A percentile compares a stretch with the other conserved stretches of the same genome.
phyloP scores from a whole-genome alignment of 2,113 vertebrate species.

The Cheilinus undulatus region DNA sequence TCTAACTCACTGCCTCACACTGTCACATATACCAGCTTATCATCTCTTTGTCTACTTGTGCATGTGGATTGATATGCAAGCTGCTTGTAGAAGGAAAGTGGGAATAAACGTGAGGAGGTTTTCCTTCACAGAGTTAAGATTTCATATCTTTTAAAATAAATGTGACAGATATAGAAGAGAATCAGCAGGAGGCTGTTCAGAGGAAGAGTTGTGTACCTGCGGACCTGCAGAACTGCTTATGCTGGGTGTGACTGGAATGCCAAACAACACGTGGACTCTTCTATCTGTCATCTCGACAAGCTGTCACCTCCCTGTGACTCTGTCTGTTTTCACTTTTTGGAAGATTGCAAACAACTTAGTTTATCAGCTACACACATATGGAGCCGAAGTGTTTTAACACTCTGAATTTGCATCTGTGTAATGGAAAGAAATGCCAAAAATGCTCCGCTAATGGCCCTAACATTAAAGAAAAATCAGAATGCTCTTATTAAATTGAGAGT shows the following conservation, averaged over 20 bases:
- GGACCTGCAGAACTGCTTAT: conserved; percentile 11
- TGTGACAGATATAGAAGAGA: background rate
- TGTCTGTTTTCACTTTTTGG: conserved; percentile 15
- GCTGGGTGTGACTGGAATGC: conserved; percentile 41
- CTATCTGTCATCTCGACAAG: conserved; percentile 21
- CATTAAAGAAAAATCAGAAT: background rate
- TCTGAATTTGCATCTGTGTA: background rate
- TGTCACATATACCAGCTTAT: background rate
- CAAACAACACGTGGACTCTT: background rate
- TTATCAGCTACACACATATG: background rate
- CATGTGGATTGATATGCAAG: background rate
- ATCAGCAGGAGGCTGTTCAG: conserved; percentile 13
- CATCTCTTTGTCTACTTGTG: background rate
- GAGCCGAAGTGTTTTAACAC: background rate
- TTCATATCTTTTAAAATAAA: background rate
- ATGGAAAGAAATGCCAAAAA: background rate
- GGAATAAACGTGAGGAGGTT: background rate
- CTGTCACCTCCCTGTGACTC: conserved; percentile 17
- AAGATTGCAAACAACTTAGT: conserved; percentile 9
- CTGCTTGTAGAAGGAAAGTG: background rate
- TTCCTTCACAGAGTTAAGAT: background rate
- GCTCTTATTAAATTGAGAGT: background rate
- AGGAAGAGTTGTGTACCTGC: background rate
- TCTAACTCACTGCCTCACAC: background rate
- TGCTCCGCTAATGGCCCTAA: background rate